Evolutionary conservation across 30 jellyfish, hydroid and myxozoan species (phyloP), one percentile per base, ranked within the genome.

Genomic region (Rhopilema esculentum): DNA sequence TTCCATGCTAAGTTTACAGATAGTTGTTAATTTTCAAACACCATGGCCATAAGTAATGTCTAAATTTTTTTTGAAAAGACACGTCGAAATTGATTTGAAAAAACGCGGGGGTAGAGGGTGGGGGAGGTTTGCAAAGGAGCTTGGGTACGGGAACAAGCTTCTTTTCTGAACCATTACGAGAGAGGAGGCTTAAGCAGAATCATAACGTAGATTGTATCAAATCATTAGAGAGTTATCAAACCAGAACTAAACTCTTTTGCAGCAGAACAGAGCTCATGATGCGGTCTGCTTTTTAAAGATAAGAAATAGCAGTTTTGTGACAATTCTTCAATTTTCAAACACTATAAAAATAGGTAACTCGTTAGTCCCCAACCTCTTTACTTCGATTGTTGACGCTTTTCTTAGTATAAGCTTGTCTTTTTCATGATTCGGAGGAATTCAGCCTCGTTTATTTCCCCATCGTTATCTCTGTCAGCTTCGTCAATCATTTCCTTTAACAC

Each of bases 381-480:
- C 33, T 17, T 4, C 76, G 24, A 16, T 8, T 19, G 17, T 16
- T 16, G 21, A 12, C 48, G 67, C 12, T 26, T 48, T 69, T 12
- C 72, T 88, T 77, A 94, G 65, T 94, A 94, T 49, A 94, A 70
- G 66, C 97, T 89, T 18, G 99, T 94, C 78, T 94, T 94, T 75
- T 94, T 94, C 99, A 94, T 94, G 51, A 94, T 94, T 49, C 99
- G 83, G 66, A 94, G 77, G 82, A 94, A 94, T 66, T 94, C 99
- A 18, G 96, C 91, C 73, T 94, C 99, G 96, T 89, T 94, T 63
- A 94, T 94, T 94, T 94, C 99, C 27, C 99, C 99, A 63, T 94
- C 99, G 68, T 97, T 97, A 40, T 94, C 99, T 72, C 99, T 88
- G 91, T 94, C 99, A 27, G 99, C 99, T 80, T 94, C 99, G 77